A percentile compares a stretch with the other conserved stretches of the same genome.
Evolutionary conservation across 1,140 invertebrate species (phyloP).

Genomic region (Brachionus paranguensis): DNA sequence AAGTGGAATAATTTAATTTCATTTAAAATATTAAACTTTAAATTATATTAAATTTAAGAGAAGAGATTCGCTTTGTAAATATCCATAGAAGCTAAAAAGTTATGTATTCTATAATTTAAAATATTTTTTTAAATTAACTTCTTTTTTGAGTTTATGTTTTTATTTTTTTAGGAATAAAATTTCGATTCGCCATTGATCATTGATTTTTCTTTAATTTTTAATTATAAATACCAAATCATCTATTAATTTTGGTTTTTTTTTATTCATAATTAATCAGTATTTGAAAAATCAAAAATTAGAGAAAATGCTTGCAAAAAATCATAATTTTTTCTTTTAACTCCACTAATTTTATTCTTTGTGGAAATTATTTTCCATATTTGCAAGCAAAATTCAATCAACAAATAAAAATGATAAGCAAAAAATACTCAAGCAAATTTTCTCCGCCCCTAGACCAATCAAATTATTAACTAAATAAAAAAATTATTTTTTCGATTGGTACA

Average conservation of each 20-base stretch:
- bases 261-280: not conserved
- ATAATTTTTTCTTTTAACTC: not conserved
- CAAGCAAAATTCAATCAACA: not conserved
- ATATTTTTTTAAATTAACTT: too few species aligned
- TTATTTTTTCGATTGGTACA: not conserved
- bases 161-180: not conserved
- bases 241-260: not conserved
- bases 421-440: not conserved
- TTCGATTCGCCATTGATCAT: not conserved
- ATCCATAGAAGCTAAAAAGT: not conserved
- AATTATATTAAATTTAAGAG: too few species aligned
- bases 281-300: not conserved
- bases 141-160: not conserved
- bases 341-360: not conserved
- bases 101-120: not conserved
- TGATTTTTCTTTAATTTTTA: not conserved
- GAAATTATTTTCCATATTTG: not conserved
- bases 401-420: not conserved
- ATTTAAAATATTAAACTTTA: too few species aligned
- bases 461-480: not conserved
- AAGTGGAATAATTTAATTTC: too few species aligned
- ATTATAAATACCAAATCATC: not conserved
- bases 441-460: not conserved
- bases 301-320: not conserved
- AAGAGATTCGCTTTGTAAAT: too few species aligned